Evolutionary conservation across 2,888 invertebrate genomes (phyloP).

Genomic region (Oscheius onirici): DNA sequence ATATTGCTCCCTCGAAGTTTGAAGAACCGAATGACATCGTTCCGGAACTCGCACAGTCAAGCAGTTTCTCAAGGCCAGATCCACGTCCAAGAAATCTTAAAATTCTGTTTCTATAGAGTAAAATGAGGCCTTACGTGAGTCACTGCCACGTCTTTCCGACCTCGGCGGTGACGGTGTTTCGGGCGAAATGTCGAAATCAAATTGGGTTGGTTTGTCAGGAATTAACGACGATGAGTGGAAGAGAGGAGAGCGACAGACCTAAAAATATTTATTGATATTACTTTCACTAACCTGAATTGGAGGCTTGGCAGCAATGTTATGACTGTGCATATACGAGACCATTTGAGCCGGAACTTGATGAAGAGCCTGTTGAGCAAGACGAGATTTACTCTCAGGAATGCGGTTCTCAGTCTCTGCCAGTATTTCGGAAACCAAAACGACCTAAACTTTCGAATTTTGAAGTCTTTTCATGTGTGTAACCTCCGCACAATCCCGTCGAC

Average conservation of each 20-base stretch:
- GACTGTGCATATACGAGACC: slow-evolving; percentile 55
- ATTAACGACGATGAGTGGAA: slow-evolving; percentile 58
- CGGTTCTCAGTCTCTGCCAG: slow-evolving; percentile 45
- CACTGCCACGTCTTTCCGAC: slow-evolving; percentile 49
- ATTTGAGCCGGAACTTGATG: slow-evolving; percentile 51
- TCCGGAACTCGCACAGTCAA: slow-evolving; percentile 52
- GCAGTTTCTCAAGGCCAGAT: slow-evolving; percentile 42
- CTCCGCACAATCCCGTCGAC: slow-evolving; percentile 44
- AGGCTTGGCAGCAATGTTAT: slow-evolving; percentile 57
- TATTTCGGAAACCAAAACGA: slow-evolving; percentile 47
- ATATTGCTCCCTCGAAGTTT: slow-evolving; percentile 55
- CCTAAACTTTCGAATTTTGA: slow-evolving; percentile 20
- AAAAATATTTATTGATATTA: neutral
- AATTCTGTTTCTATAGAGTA: neutral
- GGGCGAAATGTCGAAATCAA: slow-evolving; percentile 48
- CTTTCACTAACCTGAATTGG: slow-evolving; percentile 50
- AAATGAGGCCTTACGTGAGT: slow-evolving; percentile 50
- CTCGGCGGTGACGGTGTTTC: slow-evolving; percentile 42
- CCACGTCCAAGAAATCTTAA: slow-evolving; percentile 51
- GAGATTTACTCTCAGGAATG: slow-evolving; percentile 44
- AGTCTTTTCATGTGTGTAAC: no score
- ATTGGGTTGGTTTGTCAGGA: slow-evolving; percentile 58
- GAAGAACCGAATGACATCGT: slow-evolving; percentile 56
- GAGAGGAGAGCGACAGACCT: slow-evolving; percentile 58
- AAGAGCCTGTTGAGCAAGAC: slow-evolving; percentile 49